These are phyloP conservation scores for Drosophila niveifrons DNA, from an alignment of 2,888 invertebrate genomes.

Conservation along the genomic window DNA sequence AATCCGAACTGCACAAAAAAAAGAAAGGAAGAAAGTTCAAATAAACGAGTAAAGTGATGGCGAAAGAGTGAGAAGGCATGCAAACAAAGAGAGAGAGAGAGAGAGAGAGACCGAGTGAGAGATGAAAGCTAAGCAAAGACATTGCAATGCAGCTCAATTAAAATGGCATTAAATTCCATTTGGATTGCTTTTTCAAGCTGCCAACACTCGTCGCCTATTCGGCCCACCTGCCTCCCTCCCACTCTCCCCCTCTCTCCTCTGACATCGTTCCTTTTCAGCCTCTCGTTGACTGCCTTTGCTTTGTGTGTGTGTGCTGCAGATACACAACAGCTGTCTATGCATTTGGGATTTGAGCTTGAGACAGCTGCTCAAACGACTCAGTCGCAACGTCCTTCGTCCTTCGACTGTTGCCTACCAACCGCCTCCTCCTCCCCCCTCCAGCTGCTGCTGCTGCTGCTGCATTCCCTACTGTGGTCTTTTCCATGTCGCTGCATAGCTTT, in stretches of 20 bases:
- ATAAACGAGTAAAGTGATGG: slow-evolving; percentile 5
- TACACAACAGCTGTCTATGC: slow-evolving; percentile 71
- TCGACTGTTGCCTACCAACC: neutral
- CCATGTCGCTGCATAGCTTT: slow-evolving; percentile 75
- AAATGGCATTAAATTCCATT: slow-evolving; percentile 82
- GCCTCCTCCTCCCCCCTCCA: no score
- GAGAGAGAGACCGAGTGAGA: neutral
- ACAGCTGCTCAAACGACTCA: slow-evolving; percentile 58
- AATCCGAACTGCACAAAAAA: slow-evolving; percentile 34
- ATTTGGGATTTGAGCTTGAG: slow-evolving; percentile 73
- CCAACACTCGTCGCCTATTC: slow-evolving; percentile 29
- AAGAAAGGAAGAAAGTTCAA: slow-evolving; percentile 11
- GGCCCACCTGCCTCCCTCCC: slow-evolving; percentile 16
- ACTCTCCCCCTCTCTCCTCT: neutral
- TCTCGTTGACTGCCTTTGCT: slow-evolving; percentile 47
- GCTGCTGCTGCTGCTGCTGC: slow-evolving; percentile 9
- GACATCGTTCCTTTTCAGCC: neutral
- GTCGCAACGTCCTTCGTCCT: neutral
- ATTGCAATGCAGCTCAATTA: slow-evolving; percentile 78
- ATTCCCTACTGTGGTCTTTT: slow-evolving; percentile 72
- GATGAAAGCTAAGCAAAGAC: slow-evolving; percentile 44
- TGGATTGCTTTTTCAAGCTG: slow-evolving; percentile 69
- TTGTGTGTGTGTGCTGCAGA: slow-evolving; percentile 25
- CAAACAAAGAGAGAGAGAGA: neutral
- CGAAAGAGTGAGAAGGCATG: neutral